Percentiles rank a stretch among this genome's conserved stretches.
Conservation (phyloP, 2,888 invertebrate species). For the Calephelis perditalis region DNA sequence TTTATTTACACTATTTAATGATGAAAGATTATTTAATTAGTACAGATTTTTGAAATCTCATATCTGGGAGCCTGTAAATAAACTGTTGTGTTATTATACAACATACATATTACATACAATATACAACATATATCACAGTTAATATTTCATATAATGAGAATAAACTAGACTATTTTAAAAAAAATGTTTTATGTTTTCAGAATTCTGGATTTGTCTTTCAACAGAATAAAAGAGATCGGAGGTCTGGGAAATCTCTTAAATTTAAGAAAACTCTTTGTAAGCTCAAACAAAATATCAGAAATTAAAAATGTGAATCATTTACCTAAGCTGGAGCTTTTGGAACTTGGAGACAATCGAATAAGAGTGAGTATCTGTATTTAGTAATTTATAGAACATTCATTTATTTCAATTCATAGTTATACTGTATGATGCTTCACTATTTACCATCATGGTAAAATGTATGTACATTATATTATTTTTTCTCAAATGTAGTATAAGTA, state of each 20-base stretch:
- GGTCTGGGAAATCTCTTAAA: conserved; percentile 87
- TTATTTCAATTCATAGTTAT: background rate
- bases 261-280: conserved; percentile 90
- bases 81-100: too few relatives aligned
- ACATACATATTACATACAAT: too few relatives aligned
- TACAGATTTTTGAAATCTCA: too few relatives aligned
- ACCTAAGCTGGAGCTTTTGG: conserved; percentile 87
- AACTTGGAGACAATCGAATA: conserved; percentile 96
- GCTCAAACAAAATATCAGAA: conserved; percentile 91
- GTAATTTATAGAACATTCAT: background rate
- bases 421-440: too few relatives aligned
- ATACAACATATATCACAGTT: background rate
- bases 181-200: conserved; percentile 65
- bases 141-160: background rate
- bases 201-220: conserved; percentile 96
- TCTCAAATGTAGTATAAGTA: too few relatives aligned
- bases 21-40: too few relatives aligned
- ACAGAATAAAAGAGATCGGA: conserved; percentile 91
- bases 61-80: too few relatives aligned
- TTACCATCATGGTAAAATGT: too few relatives aligned
- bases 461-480: too few relatives aligned
- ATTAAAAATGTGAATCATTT: conserved; percentile 93
- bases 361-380: conserved; percentile 74
- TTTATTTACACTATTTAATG: too few relatives aligned
- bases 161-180: background rate